Base-by-base conservation (phyloP, 2,113 vertebrate genomes). In the Suncus etruscus region DNA sequence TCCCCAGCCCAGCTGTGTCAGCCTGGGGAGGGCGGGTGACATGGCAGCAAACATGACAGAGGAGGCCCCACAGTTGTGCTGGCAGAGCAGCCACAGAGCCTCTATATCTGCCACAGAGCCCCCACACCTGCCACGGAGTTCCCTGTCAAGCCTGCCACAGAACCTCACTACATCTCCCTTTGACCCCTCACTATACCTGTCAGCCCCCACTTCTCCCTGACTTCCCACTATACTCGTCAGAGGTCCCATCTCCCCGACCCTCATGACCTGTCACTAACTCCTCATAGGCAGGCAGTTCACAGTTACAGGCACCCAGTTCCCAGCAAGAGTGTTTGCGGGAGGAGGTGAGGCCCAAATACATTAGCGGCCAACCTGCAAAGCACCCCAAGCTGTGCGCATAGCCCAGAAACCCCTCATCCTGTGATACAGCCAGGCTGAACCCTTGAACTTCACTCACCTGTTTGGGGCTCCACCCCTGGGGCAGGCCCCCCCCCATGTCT, bases 21-120 rank as follows among this genome's bases (percentile, higher is more conserved):
- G 39, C 39, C 39, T 39, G 61, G 81, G 93, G 82, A 82, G 87
- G 45, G 90, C 68, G 58, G 72, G 72, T 48, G 83, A 83, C 76
- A 12, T 11, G 0, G 66, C 48, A 80, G 61, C 86, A 91, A 92
- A 94, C 89, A 93, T 92, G 89, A 79, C 83, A 87, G 47, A 50
- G 20, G 65, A 70, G 75, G 89, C 73, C 39, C 63, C 39, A 31
- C 80, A 89, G 92, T 91, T 92, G 91, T 11, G 58, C 74, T 6
- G 76, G 70, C 65, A 68, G 72, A 77, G n/a, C 76, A n/a, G 66
- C 83, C 77, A 80, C 66, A 11, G 63, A 27, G 63, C 63, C 1
- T 47, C 45, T 31, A 10, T 24, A 16, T 63, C 47, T 15, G 10
- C 54, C 73, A 82, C 15, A 14, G 54, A 29, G 51, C 29, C 72